Evolutionary conservation across 2,888 invertebrate genomes (phyloP).

Genomic region (Mayetiola destructor): DNA sequence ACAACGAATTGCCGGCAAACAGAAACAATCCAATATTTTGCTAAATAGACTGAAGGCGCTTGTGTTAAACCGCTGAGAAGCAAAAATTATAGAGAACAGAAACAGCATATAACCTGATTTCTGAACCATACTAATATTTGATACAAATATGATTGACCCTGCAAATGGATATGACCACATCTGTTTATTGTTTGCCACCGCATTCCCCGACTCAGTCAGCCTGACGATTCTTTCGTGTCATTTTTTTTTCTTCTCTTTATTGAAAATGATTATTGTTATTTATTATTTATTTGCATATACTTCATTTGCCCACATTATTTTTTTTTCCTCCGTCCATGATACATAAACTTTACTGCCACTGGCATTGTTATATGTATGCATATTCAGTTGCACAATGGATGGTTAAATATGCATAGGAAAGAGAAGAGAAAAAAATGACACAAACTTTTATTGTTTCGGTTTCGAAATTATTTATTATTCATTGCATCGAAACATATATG

Average conservation of each 20-base stretch:
- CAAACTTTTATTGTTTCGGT: neutral
- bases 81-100: neutral
- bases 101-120: conserved; percentile 3
- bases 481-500: neutral
- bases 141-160: conserved; percentile 12
- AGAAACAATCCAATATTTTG: neutral
- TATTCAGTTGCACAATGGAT: neutral
- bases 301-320: neutral
- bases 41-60: neutral
- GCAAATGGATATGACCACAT: neutral
- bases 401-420: neutral
- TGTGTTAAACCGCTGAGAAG: neutral
- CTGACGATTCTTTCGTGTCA: neutral
- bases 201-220: neutral
- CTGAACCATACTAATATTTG: conserved; percentile 7
- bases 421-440: too few relatives aligned
- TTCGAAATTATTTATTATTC: too few relatives aligned
- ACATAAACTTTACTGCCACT: neutral
- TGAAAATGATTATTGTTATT: too few relatives aligned
- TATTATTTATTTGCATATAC: conserved; percentile 5
- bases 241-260: neutral
- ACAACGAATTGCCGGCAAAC: neutral
- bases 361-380: conserved; percentile 4
- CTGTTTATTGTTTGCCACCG: neutral
- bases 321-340: neutral